Percentiles rank a stretch among this genome's conserved stretches.
Evolutionary conservation across 2,888 invertebrate species (phyloP).

Genomic region (Choristoneura rosaceana): DNA sequence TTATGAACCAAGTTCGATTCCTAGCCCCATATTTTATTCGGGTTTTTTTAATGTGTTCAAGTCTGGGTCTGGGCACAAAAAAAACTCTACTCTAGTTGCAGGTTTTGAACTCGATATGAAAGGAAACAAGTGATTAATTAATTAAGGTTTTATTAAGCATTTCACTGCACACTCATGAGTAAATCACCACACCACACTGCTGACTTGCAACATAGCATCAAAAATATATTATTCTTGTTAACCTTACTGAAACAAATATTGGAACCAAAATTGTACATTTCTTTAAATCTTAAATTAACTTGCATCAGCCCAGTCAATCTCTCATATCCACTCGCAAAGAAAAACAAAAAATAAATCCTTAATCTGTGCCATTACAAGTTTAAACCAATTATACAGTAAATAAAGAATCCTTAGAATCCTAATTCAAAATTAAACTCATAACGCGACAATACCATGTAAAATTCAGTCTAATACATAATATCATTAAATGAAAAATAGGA

Average conservation of each 20-base stretch:
- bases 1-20: too few relatives aligned
- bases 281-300: background rate
- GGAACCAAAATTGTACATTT: constrained; percentile 19
- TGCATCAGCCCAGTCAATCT: constrained; percentile 10
- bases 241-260: constrained; percentile 11
- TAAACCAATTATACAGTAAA: background rate
- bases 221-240: constrained; percentile 23
- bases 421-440: background rate
- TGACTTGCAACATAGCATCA: constrained; percentile 22
- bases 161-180: constrained; percentile 24
- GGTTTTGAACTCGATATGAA: background rate
- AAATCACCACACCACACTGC: constrained; percentile 14
- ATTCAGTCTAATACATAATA: constrained; percentile 1
- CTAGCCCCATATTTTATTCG: too few relatives aligned
- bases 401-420: background rate
- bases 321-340: background rate
- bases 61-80: too few relatives aligned
- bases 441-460: background rate
- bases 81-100: too few relatives aligned
- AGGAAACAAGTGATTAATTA: constrained; percentile 9
- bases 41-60: too few relatives aligned
- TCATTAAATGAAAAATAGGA: background rate
- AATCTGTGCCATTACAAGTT: background rate
- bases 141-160: constrained; percentile 37
- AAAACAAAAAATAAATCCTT: background rate